Evolutionary conservation across 2,113 vertebrate species (phyloP), one percentile per base, ranked within the genome.

Genomic region (Hemichromis elongatus): DNA sequence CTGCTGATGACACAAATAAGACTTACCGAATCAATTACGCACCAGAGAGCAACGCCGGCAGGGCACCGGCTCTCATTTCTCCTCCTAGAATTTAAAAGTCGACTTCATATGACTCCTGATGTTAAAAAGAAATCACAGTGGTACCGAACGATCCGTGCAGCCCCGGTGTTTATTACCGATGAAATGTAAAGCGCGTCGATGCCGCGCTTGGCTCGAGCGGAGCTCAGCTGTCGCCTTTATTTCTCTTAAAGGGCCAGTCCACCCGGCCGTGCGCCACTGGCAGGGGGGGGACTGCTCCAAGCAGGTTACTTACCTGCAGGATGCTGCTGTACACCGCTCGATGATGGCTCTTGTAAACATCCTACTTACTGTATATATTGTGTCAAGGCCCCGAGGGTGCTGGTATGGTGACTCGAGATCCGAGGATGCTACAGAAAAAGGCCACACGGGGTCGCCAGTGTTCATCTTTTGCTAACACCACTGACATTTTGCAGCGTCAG

Each of bases 211-310:
- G 75, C 63, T 87, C 9, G 12, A 9, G 82, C 66, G 57, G 80
- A 75, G 80, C 45, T 75, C 68, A 75, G 68, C 88, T 28, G 86
- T 88, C 19, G 79, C 77, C 66, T 83, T 86, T 77, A 83, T 90
- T 37, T 63, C 7, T 85, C 95, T 95, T 95, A 95, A 95, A 95
- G 95, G 90, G 93, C 68, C 93, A 95, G 94, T 81, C 1, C 87
- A 5, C 84, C 52, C 7, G 5, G 12, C 24, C 8, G 55, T 5
- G 45, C 5, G 30, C 6, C 19, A 21, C n/a, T 5, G 45, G 3
- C 18, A 82, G 26, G 57, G 75, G 35, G 24, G 77, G 9, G 40
- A 53, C 21, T 3, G 54, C 12, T 45, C 55, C 42, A n/a, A 4
- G 30, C 35, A 37, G 35, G 61, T 56, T 47, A 26, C 57, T 18